Evolutionary conservation across 2,113 vertebrate genomes (phyloP).

Genomic region (Romanogobio albipinnatus): DNA sequence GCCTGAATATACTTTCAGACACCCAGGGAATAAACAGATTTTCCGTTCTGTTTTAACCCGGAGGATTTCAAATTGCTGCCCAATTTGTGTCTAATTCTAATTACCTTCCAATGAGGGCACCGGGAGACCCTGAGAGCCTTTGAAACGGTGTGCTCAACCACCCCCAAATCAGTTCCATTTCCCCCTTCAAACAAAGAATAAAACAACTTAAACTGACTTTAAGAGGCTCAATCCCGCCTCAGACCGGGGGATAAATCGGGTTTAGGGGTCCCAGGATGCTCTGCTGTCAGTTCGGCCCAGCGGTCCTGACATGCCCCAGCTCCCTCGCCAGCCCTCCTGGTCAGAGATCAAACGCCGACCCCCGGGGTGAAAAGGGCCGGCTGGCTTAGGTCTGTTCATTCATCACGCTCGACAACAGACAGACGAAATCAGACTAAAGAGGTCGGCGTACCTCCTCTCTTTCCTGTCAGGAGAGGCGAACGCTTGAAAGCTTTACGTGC

Average conservation of each 20-base stretch:
- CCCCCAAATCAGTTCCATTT: conserved; percentile 39
- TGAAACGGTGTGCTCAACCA: conserved; percentile 27
- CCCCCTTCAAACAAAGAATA: conserved; percentile 33
- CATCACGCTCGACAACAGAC: conserved; percentile 74
- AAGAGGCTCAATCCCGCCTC: conserved; percentile 44
- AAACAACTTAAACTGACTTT: conserved; percentile 49
- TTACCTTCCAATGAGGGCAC: neutral
- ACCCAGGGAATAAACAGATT: neutral
- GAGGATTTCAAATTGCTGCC: neutral
- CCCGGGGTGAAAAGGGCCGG: conserved; percentile 69
- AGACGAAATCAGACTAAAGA: conserved; percentile 76
- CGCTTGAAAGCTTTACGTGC: conserved; percentile 56
- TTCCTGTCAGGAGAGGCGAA: conserved; percentile 63
- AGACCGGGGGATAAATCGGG: conserved; percentile 45
- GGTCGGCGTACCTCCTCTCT: conserved; percentile 63
- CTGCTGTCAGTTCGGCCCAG: conserved; percentile 47
- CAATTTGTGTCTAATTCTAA: conserved; percentile 26
- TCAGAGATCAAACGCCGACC: conserved; percentile 75
- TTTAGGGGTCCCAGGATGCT: conserved; percentile 47
- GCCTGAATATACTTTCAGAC: neutral
- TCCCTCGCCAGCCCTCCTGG: conserved; percentile 69
- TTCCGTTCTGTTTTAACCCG: neutral
- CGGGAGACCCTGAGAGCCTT: neutral
- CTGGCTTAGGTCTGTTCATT: conserved; percentile 76
- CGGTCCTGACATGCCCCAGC: conserved; percentile 69